phyloP scores from a whole-genome alignment of 2,113 vertebrate species.

The Peromyscus californicus region DNA sequence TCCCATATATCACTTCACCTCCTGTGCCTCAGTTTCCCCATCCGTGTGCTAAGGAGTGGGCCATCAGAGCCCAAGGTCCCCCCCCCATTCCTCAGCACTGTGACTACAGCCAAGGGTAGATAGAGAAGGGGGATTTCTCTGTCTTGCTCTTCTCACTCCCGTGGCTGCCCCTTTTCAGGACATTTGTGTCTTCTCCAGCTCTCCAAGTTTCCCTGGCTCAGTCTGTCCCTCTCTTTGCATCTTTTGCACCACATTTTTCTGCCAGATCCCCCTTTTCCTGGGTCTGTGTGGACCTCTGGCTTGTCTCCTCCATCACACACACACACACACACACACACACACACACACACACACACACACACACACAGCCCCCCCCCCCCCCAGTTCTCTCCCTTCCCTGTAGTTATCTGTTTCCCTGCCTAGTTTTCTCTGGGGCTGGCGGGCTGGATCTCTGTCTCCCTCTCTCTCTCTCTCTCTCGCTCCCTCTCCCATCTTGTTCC shows the following conservation, averaged over 20 bases:
- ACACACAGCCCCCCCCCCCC: not conserved
- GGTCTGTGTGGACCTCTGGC: not conserved
- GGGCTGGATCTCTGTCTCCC: not conserved
- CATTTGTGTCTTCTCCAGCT: slow-evolving; percentile 1
- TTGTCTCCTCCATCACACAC: slow-evolving; percentile 25
- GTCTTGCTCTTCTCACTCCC: not conserved
- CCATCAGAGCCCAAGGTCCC: not conserved
- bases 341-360: not conserved
- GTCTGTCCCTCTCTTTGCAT: not conserved
- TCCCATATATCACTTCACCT: not conserved
- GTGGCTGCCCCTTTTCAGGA: not conserved
- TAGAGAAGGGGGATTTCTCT: rapidly evolving
- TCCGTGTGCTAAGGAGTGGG: not conserved
- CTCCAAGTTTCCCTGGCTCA: slow-evolving; percentile 22
- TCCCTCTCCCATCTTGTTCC: not conserved
- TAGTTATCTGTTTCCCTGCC: slow-evolving; percentile 35
- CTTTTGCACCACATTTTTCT: slow-evolving; percentile 5
- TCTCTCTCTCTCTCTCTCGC: not conserved
- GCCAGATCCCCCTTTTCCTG: slow-evolving; percentile 28
- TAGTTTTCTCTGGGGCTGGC: not conserved
- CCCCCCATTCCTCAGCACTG: not conserved
- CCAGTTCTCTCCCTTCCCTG: not conserved
- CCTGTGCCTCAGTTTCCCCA: slow-evolving; percentile 56
- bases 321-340: not conserved
- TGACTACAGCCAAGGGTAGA: not conserved